Evolutionary conservation across 2,888 invertebrate species (phyloP).

Genomic region (Mythimna vitellina): DNA sequence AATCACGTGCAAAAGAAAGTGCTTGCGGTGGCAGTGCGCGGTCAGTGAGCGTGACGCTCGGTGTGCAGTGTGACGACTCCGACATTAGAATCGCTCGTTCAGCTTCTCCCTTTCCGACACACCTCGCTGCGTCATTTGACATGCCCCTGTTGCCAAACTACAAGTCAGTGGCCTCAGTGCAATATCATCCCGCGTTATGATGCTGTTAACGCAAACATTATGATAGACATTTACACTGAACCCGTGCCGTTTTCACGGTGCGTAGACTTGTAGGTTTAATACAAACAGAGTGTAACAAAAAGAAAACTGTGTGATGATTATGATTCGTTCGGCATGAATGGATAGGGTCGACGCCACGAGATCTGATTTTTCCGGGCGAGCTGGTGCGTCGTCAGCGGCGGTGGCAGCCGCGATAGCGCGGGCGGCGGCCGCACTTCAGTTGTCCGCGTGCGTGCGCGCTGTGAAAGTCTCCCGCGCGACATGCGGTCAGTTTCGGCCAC

Average conservation of each 20-base stretch:
- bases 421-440: conserved; percentile 82
- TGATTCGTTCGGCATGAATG: conserved; percentile 88
- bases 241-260: conserved; percentile 67
- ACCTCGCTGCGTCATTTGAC: conserved; percentile 80
- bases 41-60: conserved; percentile 81
- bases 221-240: conserved; percentile 40
- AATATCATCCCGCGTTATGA: conserved; percentile 45
- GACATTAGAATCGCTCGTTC: conserved; percentile 78
- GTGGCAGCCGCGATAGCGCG: conserved; percentile 79
- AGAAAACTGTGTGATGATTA: conserved; percentile 82
- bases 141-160: conserved; percentile 76
- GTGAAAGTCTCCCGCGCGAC: conserved; percentile 85
- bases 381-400: conserved; percentile 78
- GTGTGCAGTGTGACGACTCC: conserved; percentile 78
- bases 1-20: conserved; percentile 88
- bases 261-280: conserved; percentile 69
- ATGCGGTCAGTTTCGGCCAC: conserved; percentile 83
- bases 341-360: conserved; percentile 87
- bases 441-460: conserved; percentile 88
- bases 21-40: conserved; percentile 76
- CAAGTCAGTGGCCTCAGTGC: conserved; percentile 71
- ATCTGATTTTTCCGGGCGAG: conserved; percentile 86
- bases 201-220: conserved; percentile 46
- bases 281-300: conserved; percentile 87
- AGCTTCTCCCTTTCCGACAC: conserved; percentile 83